These are phyloP conservation scores for Centropyge bicolor DNA, from an alignment of 2,797 vertebrate species.

Conservation along the genomic window DNA sequence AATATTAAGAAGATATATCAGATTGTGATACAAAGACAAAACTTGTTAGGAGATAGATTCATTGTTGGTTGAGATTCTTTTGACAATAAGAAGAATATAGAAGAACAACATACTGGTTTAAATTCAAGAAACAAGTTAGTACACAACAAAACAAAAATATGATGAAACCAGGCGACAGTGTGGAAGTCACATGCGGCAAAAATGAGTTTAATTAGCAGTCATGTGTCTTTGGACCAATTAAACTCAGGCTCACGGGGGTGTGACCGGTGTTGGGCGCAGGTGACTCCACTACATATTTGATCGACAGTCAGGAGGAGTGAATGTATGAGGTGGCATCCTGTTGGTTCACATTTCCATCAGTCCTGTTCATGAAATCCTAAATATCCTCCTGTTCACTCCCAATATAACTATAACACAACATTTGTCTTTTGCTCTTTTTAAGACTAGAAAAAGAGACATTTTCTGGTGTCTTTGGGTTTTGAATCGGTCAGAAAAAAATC, in stretches of 20 bases:
- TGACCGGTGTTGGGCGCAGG: background rate
- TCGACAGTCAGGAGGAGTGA: conserved; percentile 7
- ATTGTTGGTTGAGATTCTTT: too few species aligned
- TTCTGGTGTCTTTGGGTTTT: too few species aligned
- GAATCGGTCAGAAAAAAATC: too few species aligned
- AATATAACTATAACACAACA: background rate
- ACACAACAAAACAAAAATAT: background rate
- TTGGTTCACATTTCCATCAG: conserved; percentile 1
- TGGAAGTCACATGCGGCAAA: background rate
- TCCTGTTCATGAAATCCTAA: background rate
- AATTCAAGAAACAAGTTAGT: background rate
- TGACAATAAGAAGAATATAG: background rate
- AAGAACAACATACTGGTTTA: background rate
- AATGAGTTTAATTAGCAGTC: background rate
- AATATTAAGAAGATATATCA: background rate
- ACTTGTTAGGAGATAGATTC: too few species aligned
- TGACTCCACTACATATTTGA: conserved; percentile 15
- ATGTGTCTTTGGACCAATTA: background rate
- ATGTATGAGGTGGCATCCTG: background rate
- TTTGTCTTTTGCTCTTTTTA: background rate
- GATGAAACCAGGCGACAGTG: too few species aligned
- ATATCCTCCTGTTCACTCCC: background rate
- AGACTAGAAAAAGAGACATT: background rate
- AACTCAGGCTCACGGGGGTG: background rate
- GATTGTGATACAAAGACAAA: background rate